Percentiles rank a stretch among this genome's conserved stretches.
phyloP scores from a whole-genome alignment of 1,140 invertebrate genomes.

The Elysia chlorotica region DNA sequence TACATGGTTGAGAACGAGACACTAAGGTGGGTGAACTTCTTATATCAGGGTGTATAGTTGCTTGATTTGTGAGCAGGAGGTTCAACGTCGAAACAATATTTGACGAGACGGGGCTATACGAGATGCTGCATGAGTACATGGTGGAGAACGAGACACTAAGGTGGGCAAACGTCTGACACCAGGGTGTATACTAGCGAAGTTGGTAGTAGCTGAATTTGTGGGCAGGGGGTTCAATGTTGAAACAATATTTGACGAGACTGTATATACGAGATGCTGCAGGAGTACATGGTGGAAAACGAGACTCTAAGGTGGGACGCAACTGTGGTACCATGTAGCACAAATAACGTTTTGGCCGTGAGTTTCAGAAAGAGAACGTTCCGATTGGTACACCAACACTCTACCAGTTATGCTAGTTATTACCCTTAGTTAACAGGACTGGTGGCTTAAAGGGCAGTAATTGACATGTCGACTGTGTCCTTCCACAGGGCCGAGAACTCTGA shows the following conservation, averaged over 20 bases:
- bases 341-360: neutral
- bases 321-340: neutral
- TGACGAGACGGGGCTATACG: slow-evolving; percentile 47
- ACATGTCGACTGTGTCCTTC: neutral
- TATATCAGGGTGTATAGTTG: neutral
- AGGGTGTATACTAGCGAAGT: neutral
- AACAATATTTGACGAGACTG: neutral
- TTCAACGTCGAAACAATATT: no score
- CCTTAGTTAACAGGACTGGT: neutral
- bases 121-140: slow-evolving; percentile 66
- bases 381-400: no score
- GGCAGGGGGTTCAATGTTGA: no score
- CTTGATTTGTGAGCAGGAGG: neutral
- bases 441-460: no score
- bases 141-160: slow-evolving; percentile 86
- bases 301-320: slow-evolving; percentile 69
- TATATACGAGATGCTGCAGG: slow-evolving; percentile 62
- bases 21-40: slow-evolving; percentile 64
- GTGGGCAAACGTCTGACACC: slow-evolving; percentile 21
- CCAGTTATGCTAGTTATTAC: neutral
- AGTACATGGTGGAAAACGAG: slow-evolving; percentile 80
- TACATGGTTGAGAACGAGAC: slow-evolving; percentile 81
- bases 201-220: neutral
- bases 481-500: slow-evolving; percentile 80
- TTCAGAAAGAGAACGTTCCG: neutral